These are phyloP conservation scores for Actinia equina DNA, from an alignment of 64 coral and sea anemone genomes.

Conservation along the genomic window DNA sequence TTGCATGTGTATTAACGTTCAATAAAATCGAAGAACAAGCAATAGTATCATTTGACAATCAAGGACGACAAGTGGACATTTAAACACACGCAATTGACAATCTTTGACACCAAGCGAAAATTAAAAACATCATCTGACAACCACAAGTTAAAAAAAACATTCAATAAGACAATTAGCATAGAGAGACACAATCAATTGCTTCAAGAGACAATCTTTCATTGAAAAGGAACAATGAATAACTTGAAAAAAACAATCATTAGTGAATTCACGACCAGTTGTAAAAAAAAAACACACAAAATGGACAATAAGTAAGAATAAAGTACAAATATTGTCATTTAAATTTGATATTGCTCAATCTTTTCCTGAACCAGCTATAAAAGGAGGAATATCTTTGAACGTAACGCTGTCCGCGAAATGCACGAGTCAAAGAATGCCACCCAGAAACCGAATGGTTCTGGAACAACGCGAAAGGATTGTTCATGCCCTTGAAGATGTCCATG, in stretches of 20 bases:
- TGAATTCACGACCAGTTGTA: slow-evolving; percentile 31
- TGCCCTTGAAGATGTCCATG: slow-evolving; percentile 51
- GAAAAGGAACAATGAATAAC: slow-evolving; percentile 64
- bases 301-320: slow-evolving; percentile 32
- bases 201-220: slow-evolving; percentile 75
- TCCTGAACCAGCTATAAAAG: slow-evolving; percentile 34
- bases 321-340: slow-evolving; percentile 33
- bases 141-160: slow-evolving; percentile 61
- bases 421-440: slow-evolving; percentile 13
- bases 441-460: slow-evolving; percentile 46
- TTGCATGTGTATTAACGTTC: too few relatives aligned
- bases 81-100: slow-evolving; percentile 49
- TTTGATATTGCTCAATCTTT: slow-evolving; percentile 51
- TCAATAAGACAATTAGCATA: slow-evolving; percentile 71
- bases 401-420: slow-evolving; percentile 40
- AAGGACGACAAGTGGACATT: slow-evolving; percentile 57
- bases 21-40: too few relatives aligned
- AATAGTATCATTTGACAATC: too few relatives aligned
- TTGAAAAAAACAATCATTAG: slow-evolving; percentile 35
- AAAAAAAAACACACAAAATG: slow-evolving; percentile 22
- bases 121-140: slow-evolving; percentile 53
- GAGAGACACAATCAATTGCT: slow-evolving; percentile 78
- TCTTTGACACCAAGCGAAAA: slow-evolving; percentile 61
- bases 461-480: slow-evolving; percentile 33
- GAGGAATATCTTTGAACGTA: slow-evolving; percentile 47